Base-by-base conservation (phyloP, 2,113 vertebrate species). In the Cygnus atratus region DNA sequence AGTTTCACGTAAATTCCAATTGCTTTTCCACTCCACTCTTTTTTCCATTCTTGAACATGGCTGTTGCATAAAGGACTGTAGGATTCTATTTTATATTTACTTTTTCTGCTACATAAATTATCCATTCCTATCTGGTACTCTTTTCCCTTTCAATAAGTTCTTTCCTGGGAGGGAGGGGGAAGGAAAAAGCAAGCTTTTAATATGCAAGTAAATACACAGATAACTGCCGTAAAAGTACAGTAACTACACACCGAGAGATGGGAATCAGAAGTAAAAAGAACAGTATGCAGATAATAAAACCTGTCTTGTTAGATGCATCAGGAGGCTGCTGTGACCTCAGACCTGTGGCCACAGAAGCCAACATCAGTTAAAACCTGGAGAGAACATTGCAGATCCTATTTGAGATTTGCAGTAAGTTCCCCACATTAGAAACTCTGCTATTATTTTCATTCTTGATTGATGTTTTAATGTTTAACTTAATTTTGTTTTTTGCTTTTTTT, bases 1-100 rank as follows among this genome's bases (percentile, higher is more conserved):
- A 96, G 62, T 90, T 97, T 80, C 75, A 93, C 55, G 83, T 91
- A 92, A 91, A 92, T 90, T 91, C 88, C 92, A 97, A 93, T 90
- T 95, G 90, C 80, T 96, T 97, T 97, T 95, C 93, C 93, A 94
- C 37, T 83, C 72, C 18, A 73, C 43, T 95, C 67, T 63, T 89
- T 96, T 95, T 96, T 96, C 92, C 93, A 85, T 80, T 95, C 83
- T 94, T 94, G 71, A 93, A 93, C 61, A 87, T 6, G n/a, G 68
- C 31, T 89, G 86, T 59, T 93, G 52, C 82, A 90, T 63, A 93
- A 96, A 94, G 13, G n/a, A 75, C 62, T 46, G 29, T 39, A 74
- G 18, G 57, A 50, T 44, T 84, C 65, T 73, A 17, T 50, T 89
- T 70, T 35, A 31, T 79, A 46, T 22, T 72, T 82, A 8, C 55